A percentile compares a stretch with the other conserved stretches of the same genome.
These are phyloP conservation scores for Isurus oxyrinchus DNA, from an alignment of 2,113 vertebrate species.

Conservation along the genomic window DNA sequence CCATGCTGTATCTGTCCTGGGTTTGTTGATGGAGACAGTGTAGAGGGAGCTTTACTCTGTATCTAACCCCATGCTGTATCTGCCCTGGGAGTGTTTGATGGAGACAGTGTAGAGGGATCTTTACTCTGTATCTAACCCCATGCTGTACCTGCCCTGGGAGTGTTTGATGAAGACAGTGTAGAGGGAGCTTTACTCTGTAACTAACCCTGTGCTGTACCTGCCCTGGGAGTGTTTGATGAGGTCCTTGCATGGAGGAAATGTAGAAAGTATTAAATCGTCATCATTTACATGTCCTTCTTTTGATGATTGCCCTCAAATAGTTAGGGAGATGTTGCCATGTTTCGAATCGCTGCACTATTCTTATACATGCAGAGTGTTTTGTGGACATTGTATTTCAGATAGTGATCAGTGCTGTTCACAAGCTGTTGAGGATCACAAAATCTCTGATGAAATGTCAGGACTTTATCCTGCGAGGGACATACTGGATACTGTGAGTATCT, in stretches of 20 bases:
- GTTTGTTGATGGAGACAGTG: background rate
- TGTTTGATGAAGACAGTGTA: too few relatives aligned
- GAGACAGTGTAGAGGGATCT: too few relatives aligned
- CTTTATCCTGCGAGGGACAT: slow-evolving; percentile 68
- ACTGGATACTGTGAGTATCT: slow-evolving; percentile 71
- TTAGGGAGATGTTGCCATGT: background rate
- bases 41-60: too few relatives aligned
- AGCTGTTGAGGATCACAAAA: slow-evolving; percentile 64
- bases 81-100: too few relatives aligned
- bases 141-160: too few relatives aligned
- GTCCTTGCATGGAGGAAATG: slow-evolving; percentile 35
- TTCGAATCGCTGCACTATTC: too few relatives aligned
- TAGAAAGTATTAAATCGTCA: too few relatives aligned
- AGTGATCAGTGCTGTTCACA: slow-evolving; percentile 66
- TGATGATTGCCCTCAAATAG: background rate
- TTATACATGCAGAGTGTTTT: background rate
- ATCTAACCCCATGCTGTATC: too few relatives aligned
- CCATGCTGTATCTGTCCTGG: too few relatives aligned
- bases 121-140: too few relatives aligned
- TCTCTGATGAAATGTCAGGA: slow-evolving; percentile 59
- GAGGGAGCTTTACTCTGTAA: background rate
- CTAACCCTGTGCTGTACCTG: background rate
- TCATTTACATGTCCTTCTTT: background rate
- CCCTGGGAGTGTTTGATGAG: background rate
- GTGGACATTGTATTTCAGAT: slow-evolving; percentile 52